Conservation (phyloP, 2,113 vertebrate species). For the Chaenocephalus aceratus region DNA sequence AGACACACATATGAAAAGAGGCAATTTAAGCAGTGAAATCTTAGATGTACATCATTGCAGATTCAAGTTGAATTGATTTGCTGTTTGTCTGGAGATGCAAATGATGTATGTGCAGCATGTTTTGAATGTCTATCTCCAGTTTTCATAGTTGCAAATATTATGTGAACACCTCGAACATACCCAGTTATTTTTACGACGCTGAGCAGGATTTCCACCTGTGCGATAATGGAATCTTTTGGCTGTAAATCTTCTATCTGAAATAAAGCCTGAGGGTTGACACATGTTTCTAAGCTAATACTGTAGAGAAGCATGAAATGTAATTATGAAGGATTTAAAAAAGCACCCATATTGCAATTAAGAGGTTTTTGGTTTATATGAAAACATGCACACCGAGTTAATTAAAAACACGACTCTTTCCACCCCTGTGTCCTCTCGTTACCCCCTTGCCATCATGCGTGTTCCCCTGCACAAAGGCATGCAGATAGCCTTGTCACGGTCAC, state of each 20-base stretch:
- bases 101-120: background rate
- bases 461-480: constrained; percentile 14
- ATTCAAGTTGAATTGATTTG: background rate
- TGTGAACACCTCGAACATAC: background rate
- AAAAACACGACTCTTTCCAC: background rate
- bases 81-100: background rate
- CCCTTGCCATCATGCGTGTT: constrained; percentile 40
- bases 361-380: constrained; percentile 4
- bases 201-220: background rate
- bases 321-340: constrained; percentile 1
- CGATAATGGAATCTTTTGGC: background rate
- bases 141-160: background rate
- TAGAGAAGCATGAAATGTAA: background rate
- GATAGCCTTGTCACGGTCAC: background rate
- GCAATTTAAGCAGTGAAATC: background rate
- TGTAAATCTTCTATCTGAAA: constrained; percentile 12
- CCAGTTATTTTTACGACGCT: background rate
- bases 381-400: background rate
- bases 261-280: background rate
- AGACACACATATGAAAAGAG: background rate
- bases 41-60: background rate
- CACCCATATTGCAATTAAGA: background rate
- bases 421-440: background rate
- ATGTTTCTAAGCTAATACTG: background rate
- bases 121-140: too few species aligned